Evolutionary conservation across 1,140 invertebrate species (phyloP).

Genomic region (Wasmannia auropunctata): DNA sequence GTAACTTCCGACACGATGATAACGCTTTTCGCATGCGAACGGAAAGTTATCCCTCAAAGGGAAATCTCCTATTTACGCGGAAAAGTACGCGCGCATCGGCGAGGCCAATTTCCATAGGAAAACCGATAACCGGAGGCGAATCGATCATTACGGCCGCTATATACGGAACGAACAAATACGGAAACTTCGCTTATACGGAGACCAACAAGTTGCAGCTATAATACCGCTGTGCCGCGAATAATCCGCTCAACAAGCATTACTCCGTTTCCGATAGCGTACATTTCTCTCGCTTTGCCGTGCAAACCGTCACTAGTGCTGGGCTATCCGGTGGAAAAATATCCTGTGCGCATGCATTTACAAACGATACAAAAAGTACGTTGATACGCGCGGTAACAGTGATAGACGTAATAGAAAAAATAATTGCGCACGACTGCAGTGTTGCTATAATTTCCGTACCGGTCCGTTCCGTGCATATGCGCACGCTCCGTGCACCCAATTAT

Average conservation of each 20-base stretch:
- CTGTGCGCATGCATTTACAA: neutral
- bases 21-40: constrained; percentile 31
- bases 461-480: neutral
- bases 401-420: constrained; percentile 19
- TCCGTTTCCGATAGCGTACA: constrained; percentile 22
- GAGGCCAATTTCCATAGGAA: constrained; percentile 37
- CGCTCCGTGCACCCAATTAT: constrained; percentile 9
- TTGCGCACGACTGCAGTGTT: neutral
- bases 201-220: constrained; percentile 40
- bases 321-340: neutral
- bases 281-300: neutral
- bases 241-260: constrained; percentile 20
- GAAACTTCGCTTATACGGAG: constrained; percentile 26
- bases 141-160: constrained; percentile 39
- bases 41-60: constrained; percentile 57
- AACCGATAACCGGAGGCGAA: constrained; percentile 44
- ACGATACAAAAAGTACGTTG: neutral
- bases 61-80: constrained; percentile 37
- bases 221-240: constrained; percentile 18
- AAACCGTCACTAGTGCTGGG: neutral
- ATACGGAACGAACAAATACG: constrained; percentile 14
- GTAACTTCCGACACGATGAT: constrained; percentile 23
- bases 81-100: constrained; percentile 29
- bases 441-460: constrained; percentile 16
- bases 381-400: neutral